Base-by-base conservation (phyloP, 2,888 invertebrate genomes). In the Melolontha melolontha region DNA sequence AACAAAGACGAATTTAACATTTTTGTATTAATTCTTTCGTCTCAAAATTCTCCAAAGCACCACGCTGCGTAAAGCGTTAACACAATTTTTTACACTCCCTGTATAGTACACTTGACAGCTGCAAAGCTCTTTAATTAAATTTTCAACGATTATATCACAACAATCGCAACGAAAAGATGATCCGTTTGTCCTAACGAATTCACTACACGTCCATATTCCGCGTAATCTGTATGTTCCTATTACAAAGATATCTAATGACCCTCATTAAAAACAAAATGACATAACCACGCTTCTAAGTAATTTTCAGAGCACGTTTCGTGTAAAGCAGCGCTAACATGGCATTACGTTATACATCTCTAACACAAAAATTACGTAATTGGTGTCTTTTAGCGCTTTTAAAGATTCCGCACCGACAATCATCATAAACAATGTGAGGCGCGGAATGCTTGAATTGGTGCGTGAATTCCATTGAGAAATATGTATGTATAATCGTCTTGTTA, bases 281-380 rank as follows among this genome's bases (percentile, higher is more conserved):
- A 34, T 34, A 34, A 34, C 49, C 11, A 29, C 47, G 14, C 39
- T 27, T 16, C 16, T 8, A 5, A 47, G 59, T 62, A 47, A 62
- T 62, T 47, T 47, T 62, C 59, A 34, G 29, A 47, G 44, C 59
- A 62, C 59, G 59, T 62, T 34, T 42, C 14, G 29, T 47, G 49
- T 16, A 27, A 44, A 44, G 10, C 17, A 44, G 12, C 55, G 55
- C n/a, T n/a, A n/a, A n/a, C n/a, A n/a, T n/a, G n/a, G n/a, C 44
- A 59, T 44, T 59, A 44, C 6, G 34, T 1, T 10, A 6, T 59
- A 44, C 59, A 44, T 59, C 59, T 59, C 17, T 59, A 59, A 59
- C 29, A 29, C 44, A 59, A 59, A 59, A 59, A 59, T 62, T 62
- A 47, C 59, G 59, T 62, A 62, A 62, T 62, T 62, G 59, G 34